A percentile compares a stretch with the other conserved stretches of the same genome.
phyloP scores from a whole-genome alignment of 2,888 invertebrate genomes.

The Apotomis betuletana region DNA sequence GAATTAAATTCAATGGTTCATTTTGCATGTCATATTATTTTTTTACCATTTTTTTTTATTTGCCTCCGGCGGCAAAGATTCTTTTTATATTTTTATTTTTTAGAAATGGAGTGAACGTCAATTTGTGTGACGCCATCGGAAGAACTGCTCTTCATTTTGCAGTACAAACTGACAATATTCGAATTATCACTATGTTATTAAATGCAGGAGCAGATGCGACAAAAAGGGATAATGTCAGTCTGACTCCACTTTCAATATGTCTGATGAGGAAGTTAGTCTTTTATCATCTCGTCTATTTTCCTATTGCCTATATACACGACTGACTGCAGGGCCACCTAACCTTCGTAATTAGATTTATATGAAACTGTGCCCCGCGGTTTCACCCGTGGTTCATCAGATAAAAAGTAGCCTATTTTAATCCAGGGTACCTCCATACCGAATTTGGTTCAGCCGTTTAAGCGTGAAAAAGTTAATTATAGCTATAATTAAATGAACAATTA shows the following conservation, averaged over 20 bases:
- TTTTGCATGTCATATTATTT: background rate
- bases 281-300: background rate
- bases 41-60: background rate
- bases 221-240: constrained; percentile 68
- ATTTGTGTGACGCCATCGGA: constrained; percentile 66
- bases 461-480: too few species aligned
- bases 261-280: constrained; percentile 69
- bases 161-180: constrained; percentile 58
- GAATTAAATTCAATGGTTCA: too few species aligned
- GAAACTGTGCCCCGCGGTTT: too few species aligned
- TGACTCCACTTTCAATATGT: constrained; percentile 76
- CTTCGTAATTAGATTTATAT: too few species aligned
- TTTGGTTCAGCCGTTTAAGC: too few species aligned
- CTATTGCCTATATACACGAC: too few species aligned
- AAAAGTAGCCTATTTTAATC: too few species aligned
- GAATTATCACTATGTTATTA: constrained; percentile 59
- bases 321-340: too few species aligned
- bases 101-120: constrained; percentile 57
- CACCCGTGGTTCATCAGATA: too few species aligned
- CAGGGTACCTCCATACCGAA: too few species aligned
- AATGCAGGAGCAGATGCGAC: constrained; percentile 63
- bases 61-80: background rate
- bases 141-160: constrained; percentile 74
- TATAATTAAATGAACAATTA: too few species aligned
- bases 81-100: constrained; percentile 36